Evolutionary conservation across 2,888 invertebrate species (phyloP).

Genomic region (Chymomyza fuscimana): DNA sequence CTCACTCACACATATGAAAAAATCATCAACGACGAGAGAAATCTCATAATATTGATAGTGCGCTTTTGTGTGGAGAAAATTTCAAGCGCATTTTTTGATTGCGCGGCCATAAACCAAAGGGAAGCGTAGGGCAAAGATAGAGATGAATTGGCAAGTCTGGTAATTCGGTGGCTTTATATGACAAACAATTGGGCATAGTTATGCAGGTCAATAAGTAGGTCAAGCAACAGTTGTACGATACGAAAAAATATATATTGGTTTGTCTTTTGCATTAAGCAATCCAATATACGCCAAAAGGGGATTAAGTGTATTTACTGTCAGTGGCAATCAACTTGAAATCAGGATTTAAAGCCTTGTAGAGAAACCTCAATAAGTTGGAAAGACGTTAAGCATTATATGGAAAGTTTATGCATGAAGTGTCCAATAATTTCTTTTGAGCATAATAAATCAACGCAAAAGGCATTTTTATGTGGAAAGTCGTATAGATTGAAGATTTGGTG

Average conservation of each 20-base stretch:
- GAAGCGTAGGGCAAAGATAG: background rate
- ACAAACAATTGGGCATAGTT: constrained; percentile 35
- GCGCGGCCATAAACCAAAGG: constrained; percentile 40
- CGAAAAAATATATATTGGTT: background rate
- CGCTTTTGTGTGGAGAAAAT: constrained; percentile 35
- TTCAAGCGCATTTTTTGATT: constrained; percentile 62
- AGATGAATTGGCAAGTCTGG: constrained; percentile 19
- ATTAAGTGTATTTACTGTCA: background rate
- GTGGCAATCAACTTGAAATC: background rate
- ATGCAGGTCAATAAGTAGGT: background rate
- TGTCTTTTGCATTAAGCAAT: background rate
- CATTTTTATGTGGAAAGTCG: no score
- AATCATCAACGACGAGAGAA: constrained; percentile 43
- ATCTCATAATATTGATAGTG: constrained; percentile 71
- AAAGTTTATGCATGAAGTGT: no score
- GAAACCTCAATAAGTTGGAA: background rate
- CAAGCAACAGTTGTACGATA: background rate
- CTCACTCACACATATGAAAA: background rate
- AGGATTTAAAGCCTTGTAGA: background rate
- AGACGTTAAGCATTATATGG: background rate
- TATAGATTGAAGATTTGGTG: no score
- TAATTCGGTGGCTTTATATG: constrained; percentile 43
- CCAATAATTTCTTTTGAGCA: no score
- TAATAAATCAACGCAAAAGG: no score
- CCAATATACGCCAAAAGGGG: background rate